Percentiles rank a stretch among this genome's conserved stretches.
These are phyloP conservation scores for Vesta saturnalis DNA, from an alignment of 2,888 invertebrate species.

Conservation along the genomic window DNA sequence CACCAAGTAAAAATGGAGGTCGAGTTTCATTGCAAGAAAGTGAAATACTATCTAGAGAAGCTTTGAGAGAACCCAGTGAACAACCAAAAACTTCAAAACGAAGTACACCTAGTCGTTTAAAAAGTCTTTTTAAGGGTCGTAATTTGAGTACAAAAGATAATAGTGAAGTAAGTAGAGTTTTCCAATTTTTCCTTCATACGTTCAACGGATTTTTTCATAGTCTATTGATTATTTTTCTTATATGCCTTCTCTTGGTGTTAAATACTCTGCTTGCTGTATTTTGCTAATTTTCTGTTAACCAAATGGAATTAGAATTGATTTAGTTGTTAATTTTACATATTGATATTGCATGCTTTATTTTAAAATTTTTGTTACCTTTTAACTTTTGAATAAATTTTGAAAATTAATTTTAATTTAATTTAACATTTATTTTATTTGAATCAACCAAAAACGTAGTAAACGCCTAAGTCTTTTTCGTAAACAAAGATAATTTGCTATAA, in stretches of 20 bases:
- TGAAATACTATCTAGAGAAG: constrained; percentile 68
- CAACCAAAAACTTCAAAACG: constrained; percentile 58
- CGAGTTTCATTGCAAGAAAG: constrained; percentile 73
- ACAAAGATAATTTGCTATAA: constrained; percentile 26
- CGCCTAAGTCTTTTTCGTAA: constrained; percentile 66
- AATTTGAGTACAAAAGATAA: constrained; percentile 59
- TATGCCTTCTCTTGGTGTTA: background rate
- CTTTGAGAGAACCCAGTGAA: constrained; percentile 66
- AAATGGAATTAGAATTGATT: too few species aligned
- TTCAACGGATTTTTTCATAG: constrained; percentile 25
- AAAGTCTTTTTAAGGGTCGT: constrained; percentile 67
- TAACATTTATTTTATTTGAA: constrained; percentile 50
- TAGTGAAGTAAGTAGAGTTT: constrained; percentile 50
- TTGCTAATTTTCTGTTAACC: too few species aligned
- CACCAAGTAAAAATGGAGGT: constrained; percentile 83
- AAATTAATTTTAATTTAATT: background rate
- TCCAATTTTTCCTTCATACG: constrained; percentile 8
- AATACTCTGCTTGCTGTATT: too few species aligned
- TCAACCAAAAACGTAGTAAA: constrained; percentile 60
- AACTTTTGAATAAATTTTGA: background rate
- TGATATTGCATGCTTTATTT: background rate
- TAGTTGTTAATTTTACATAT: background rate
- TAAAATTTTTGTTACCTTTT: background rate
- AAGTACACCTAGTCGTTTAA: constrained; percentile 73
- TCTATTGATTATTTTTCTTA: background rate